These are phyloP conservation scores for Frankliniella intonsa DNA, from an alignment of 2,888 invertebrate species.

Conservation along the genomic window DNA sequence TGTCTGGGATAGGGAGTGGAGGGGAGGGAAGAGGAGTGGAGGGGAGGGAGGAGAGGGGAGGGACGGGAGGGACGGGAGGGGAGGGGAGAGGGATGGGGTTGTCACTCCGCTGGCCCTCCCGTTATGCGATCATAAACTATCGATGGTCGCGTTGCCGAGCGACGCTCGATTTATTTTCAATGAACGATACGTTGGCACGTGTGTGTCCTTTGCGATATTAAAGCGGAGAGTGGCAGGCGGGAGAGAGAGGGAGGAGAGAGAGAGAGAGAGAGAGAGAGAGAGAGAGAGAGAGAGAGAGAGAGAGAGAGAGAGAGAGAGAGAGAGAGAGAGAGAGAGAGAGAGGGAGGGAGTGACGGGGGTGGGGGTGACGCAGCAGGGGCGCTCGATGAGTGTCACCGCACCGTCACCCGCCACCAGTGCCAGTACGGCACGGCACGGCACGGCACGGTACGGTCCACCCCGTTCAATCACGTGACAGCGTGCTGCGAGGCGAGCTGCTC, in stretches of 20 bases:
- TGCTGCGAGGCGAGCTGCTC: no score
- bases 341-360: neutral
- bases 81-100: neutral
- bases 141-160: neutral
- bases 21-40: neutral
- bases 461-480: neutral
- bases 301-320: neutral
- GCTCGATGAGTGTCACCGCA: slow-evolving; percentile 16
- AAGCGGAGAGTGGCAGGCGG: neutral
- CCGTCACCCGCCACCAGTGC: no score
- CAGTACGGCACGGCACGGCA: neutral
- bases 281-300: neutral
- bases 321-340: neutral
- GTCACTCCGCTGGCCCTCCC: neutral
- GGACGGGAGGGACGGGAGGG: neutral
- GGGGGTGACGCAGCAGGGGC: neutral
- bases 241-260: neutral
- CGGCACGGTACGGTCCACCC: neutral
- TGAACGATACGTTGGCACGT: no score
- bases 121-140: neutral
- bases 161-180: no score
- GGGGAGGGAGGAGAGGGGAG: neutral
- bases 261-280: neutral
- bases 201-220: no score
- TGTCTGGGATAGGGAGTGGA: neutral